These are phyloP conservation scores for Melinopterus prodromus DNA, from an alignment of 2,888 invertebrate species.

Conservation along the genomic window DNA sequence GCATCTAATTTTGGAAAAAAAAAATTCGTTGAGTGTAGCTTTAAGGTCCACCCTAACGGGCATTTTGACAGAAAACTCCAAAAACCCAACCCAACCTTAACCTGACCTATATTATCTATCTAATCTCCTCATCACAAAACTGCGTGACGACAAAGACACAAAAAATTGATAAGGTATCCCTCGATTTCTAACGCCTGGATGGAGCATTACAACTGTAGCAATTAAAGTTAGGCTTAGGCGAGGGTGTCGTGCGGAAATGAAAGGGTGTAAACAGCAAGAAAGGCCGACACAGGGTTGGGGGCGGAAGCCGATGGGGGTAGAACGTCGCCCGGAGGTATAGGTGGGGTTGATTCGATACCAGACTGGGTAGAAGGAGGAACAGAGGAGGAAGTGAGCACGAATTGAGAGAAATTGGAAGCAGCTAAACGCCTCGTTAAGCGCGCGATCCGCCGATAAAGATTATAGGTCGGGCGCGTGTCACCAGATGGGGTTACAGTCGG, in stretches of 20 bases:
- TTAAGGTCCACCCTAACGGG: no score
- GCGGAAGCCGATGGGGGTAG: constrained; percentile 32
- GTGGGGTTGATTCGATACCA: neutral
- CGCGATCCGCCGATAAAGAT: constrained; percentile 50
- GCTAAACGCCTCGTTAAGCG: constrained; percentile 4
- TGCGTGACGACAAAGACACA: neutral
- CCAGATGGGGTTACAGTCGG: constrained; percentile 15
- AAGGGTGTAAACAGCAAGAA: constrained; percentile 50
- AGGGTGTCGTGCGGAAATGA: constrained; percentile 51
- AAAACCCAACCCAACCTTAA: no score
- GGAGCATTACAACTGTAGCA: constrained; percentile 37
- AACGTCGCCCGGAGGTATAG: neutral
- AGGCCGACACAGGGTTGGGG: constrained; percentile 45
- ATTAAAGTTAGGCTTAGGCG: constrained; percentile 50
- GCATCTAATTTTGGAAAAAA: no score
- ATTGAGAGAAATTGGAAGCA: neutral
- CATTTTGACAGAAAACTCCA: no score
- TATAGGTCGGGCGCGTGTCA: constrained; percentile 51
- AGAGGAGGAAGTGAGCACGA: constrained; percentile 4
- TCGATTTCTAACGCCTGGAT: neutral
- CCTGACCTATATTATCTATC: no score
- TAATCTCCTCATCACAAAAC: no score
- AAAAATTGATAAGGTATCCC: neutral
- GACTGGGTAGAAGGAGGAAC: neutral
- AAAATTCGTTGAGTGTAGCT: no score